Evolutionary conservation across 2,113 vertebrate species (phyloP).

Genomic region (Petromus typicus): DNA sequence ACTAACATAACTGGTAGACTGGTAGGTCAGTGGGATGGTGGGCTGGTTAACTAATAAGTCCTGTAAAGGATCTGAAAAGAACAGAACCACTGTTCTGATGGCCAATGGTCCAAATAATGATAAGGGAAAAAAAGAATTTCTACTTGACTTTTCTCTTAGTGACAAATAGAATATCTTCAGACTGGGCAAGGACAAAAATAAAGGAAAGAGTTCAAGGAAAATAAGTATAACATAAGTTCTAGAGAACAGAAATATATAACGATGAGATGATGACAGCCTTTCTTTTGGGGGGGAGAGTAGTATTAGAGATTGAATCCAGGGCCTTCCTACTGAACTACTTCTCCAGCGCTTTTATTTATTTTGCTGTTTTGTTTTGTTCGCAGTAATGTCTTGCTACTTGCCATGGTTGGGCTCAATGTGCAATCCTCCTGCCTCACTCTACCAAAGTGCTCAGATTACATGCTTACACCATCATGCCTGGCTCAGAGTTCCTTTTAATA

Average conservation of each 20-base stretch:
- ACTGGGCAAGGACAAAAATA: not conserved
- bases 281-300: not conserved
- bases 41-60: not conserved
- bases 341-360: not conserved
- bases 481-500: not conserved
- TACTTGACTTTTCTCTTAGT: not conserved
- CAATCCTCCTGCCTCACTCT: not conserved
- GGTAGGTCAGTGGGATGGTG: not conserved
- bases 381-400: not conserved
- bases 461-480: not conserved
- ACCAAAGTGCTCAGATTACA: not conserved
- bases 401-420: not conserved
- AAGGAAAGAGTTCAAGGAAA: not conserved
- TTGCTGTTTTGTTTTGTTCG: not conserved
- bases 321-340: not conserved
- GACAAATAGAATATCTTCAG: conserved; percentile 1
- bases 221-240: not conserved
- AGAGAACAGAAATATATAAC: conserved; percentile 7
- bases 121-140: not conserved
- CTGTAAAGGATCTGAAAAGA: not conserved
- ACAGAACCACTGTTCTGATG: not conserved
- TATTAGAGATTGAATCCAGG: not conserved
- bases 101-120: not conserved
- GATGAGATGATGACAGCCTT: not conserved
- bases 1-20: not conserved